Evolutionary conservation across 2,797 vertebrate genomes (phyloP).

Genomic region (Aphelocoma californica): DNA sequence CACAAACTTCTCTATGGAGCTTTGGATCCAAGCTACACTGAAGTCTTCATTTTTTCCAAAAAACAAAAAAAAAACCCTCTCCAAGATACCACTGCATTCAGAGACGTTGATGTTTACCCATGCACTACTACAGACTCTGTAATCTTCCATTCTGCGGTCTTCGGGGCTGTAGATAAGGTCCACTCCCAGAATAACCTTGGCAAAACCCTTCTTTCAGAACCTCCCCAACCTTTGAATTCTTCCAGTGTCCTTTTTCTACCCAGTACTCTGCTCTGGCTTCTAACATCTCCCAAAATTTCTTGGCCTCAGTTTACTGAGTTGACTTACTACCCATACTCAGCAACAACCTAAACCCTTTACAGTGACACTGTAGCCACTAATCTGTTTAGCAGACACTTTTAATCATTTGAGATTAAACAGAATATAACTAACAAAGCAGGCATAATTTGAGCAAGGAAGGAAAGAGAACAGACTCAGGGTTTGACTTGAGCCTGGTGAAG

Average conservation of each 20-base stretch:
- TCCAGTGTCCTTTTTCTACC: neutral
- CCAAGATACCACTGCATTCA: neutral
- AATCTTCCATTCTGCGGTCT: neutral
- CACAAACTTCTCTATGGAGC: neutral
- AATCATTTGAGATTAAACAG: neutral
- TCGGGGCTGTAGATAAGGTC: fast-evolving
- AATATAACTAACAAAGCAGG: neutral
- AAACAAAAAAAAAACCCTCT: neutral
- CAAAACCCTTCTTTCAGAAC: neutral
- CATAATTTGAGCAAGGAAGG: neutral
- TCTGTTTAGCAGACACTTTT: conserved; percentile 19
- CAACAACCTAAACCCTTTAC: neutral
- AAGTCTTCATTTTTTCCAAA: neutral
- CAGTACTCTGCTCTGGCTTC: neutral
- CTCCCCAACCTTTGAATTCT: neutral
- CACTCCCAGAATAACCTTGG: neutral
- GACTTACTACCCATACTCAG: neutral
- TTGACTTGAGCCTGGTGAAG: neutral
- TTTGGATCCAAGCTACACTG: neutral
- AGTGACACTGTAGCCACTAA: neutral
- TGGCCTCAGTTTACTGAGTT: neutral
- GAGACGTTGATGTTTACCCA: neutral
- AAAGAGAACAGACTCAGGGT: neutral
- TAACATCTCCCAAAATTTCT: neutral
- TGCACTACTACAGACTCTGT: neutral